These are phyloP conservation scores for Brenthis ino DNA, from an alignment of 2,888 invertebrate genomes.

Conservation along the genomic window DNA sequence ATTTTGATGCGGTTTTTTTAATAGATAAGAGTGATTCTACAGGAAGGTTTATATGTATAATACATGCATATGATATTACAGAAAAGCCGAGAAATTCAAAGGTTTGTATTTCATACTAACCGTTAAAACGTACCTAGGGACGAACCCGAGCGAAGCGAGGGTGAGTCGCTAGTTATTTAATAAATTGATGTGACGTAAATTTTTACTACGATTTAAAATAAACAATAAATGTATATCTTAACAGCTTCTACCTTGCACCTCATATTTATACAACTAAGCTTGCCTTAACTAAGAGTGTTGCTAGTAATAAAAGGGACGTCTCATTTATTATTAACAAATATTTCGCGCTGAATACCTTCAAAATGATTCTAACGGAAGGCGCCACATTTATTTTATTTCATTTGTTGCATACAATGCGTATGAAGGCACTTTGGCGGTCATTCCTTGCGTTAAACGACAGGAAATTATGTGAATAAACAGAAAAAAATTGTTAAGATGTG, in stretches of 20 bases:
- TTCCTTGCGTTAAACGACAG: constrained; percentile 52
- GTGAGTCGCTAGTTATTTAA: too few relatives aligned
- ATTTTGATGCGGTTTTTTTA: too few relatives aligned
- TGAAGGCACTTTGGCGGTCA: constrained; percentile 60
- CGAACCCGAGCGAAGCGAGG: too few relatives aligned
- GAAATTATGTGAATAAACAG: constrained; percentile 56
- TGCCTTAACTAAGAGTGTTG: constrained; percentile 63
- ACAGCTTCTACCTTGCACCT: constrained; percentile 34
- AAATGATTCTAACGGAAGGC: constrained; percentile 73
- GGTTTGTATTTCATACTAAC: too few relatives aligned
- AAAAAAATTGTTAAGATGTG: constrained; percentile 29
- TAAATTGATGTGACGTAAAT: too few relatives aligned
- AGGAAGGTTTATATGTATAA: too few relatives aligned
- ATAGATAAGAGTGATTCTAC: too few relatives aligned
- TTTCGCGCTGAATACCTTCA: constrained; percentile 71
- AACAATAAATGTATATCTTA: not conserved
- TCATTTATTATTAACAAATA: constrained; percentile 82
- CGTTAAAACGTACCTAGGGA: too few relatives aligned
- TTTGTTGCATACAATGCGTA: constrained; percentile 62
- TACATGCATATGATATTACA: too few relatives aligned
- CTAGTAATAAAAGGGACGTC: constrained; percentile 76
- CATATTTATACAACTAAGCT: constrained; percentile 62
- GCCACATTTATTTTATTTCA: constrained; percentile 73
- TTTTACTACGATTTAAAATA: not conserved
- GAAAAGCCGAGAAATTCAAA: too few relatives aligned